phyloP scores from a whole-genome alignment of 1,140 invertebrate species.

The Lethrus apterus region DNA sequence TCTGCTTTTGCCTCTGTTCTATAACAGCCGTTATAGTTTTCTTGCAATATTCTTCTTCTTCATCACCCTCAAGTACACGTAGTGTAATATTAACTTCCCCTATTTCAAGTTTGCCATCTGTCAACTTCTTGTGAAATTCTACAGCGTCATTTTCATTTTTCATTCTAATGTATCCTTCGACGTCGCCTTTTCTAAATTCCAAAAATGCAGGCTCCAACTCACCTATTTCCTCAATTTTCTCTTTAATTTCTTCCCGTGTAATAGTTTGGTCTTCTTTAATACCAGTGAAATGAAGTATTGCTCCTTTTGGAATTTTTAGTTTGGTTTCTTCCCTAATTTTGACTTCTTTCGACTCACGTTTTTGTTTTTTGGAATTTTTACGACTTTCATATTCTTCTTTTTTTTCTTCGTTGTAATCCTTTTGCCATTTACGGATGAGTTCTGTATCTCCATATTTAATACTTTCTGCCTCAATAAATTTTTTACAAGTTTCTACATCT shows the following conservation, averaged over 20 bases:
- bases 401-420: conserved; percentile 64
- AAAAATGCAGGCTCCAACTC: conserved; percentile 62
- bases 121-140: conserved; percentile 54
- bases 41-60: conserved; percentile 58
- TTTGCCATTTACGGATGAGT: conserved; percentile 63
- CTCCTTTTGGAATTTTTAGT: conserved; percentile 55
- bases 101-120: conserved; percentile 51
- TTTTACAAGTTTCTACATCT: conserved; percentile 62
- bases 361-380: conserved; percentile 48
- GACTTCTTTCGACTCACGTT: conserved; percentile 36
- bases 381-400: conserved; percentile 56
- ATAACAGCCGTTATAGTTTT: conserved; percentile 45
- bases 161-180: conserved; percentile 63
- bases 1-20: conserved; percentile 6
- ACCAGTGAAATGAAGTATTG: conserved; percentile 59
- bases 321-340: conserved; percentile 40
- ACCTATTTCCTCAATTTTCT: conserved; percentile 52
- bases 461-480: conserved; percentile 52
- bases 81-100: conserved; percentile 51
- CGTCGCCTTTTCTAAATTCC: conserved; percentile 65
- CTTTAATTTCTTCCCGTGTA: conserved; percentile 62
- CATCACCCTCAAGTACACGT: conserved; percentile 57
- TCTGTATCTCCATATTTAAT: conserved; percentile 67
- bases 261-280: conserved; percentile 48
- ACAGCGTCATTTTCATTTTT: conserved; percentile 61